phyloP scores from a whole-genome alignment of 2,888 invertebrate genomes.

The Lutraria lutraria region DNA sequence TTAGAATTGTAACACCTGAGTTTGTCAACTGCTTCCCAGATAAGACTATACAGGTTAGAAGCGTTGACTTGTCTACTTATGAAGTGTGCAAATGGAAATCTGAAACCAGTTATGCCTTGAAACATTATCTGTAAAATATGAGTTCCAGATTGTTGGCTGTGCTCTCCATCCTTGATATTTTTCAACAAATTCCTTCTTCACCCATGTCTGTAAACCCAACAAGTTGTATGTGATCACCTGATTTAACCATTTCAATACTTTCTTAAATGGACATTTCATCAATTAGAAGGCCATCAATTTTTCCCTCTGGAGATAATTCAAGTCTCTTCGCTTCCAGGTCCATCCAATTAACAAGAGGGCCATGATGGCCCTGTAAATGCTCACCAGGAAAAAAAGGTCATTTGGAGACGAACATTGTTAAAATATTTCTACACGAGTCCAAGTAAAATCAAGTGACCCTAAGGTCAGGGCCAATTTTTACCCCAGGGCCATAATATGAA shows the following conservation, averaged over 20 bases:
- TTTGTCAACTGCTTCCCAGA: constrained; percentile 48
- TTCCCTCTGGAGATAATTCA: background rate
- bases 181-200: constrained; percentile 19
- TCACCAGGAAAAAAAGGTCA: too few species aligned
- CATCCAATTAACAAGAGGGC: background rate
- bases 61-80: constrained; percentile 39
- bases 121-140: constrained; percentile 52
- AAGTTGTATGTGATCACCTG: constrained; percentile 25
- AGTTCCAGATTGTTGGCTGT: constrained; percentile 24
- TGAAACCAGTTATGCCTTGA: constrained; percentile 52
- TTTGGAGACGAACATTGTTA: too few species aligned
- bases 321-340: background rate
- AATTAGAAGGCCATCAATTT: constrained; percentile 2
- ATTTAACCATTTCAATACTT: constrained; percentile 48
- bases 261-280: constrained; percentile 63
- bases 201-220: constrained; percentile 44
- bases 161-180: constrained; percentile 25
- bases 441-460: too few species aligned
- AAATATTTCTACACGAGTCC: too few species aligned
- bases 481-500: too few species aligned
- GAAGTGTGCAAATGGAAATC: constrained; percentile 63
- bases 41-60: constrained; percentile 38
- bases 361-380: background rate
- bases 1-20: constrained; percentile 11
- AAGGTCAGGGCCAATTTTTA: too few species aligned